These are phyloP conservation scores for Trogon melanurus DNA, from an alignment of 2,113 vertebrate species.

Conservation along the genomic window DNA sequence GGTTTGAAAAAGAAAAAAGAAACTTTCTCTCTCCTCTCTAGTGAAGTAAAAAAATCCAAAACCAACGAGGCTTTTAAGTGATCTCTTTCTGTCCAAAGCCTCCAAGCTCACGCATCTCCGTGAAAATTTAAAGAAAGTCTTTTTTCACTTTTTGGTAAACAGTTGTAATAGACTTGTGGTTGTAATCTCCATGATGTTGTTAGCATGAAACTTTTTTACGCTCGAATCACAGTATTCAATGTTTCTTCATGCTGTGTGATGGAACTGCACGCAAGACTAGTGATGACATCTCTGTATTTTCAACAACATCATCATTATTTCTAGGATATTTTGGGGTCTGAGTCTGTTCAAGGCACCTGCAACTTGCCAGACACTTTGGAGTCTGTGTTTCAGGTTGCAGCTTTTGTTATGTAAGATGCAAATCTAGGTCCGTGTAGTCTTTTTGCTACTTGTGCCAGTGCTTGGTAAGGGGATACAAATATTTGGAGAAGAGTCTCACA, in stretches of 20 bases:
- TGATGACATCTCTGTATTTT: not conserved
- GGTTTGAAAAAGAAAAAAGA: not conserved
- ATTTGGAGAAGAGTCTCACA: not conserved
- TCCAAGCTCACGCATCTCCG: not conserved
- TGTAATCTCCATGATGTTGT: not conserved
- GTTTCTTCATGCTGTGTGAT: not conserved
- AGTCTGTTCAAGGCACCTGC: not conserved
- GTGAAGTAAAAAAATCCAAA: not conserved
- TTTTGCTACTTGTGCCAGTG: not conserved
- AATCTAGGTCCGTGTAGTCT: not conserved
- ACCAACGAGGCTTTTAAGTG: not conserved
- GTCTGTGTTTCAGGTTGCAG: not conserved
- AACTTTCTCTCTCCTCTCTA: not conserved
- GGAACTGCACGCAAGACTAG: rapidly evolving
- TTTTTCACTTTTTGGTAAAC: not conserved
- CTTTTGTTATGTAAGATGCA: not conserved
- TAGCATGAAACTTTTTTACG: not conserved
- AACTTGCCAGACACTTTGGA: not conserved
- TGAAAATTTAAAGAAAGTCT: not conserved
- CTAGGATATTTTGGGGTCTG: not conserved
- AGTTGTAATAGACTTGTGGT: not conserved
- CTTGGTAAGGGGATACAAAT: not conserved
- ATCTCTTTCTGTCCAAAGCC: not conserved
- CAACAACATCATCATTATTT: not conserved
- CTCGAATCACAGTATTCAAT: not conserved